phyloP scores from a whole-genome alignment of 2,888 invertebrate genomes.

The Dynastes grantii region DNA sequence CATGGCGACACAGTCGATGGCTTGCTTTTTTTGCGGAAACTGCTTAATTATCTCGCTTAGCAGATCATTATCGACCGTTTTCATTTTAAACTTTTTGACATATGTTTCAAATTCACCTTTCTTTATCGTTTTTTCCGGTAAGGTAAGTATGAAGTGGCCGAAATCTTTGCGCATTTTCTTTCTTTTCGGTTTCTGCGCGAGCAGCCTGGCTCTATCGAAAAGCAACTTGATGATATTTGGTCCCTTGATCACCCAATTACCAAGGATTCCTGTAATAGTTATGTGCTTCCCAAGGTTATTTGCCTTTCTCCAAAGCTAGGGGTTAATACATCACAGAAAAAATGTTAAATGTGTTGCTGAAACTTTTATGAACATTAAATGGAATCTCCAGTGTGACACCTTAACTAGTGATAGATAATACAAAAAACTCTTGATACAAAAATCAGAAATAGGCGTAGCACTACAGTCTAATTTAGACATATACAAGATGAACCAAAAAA shows the following conservation, averaged over 20 bases:
- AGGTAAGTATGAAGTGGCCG: constrained; percentile 68
- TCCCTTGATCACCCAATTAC: constrained; percentile 70
- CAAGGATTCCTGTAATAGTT: constrained; percentile 69
- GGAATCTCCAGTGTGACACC: too few relatives aligned
- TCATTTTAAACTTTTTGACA: constrained; percentile 65
- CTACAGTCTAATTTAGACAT: too few relatives aligned
- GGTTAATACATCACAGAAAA: not conserved
- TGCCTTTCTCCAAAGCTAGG: constrained; percentile 59
- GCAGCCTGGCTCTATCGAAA: constrained; percentile 71
- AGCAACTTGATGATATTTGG: constrained; percentile 70
- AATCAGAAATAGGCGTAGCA: too few relatives aligned
- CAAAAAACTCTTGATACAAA: too few relatives aligned
- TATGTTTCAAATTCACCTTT: constrained; percentile 64
- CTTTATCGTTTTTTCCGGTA: constrained; percentile 64
- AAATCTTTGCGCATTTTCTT: constrained; percentile 59
- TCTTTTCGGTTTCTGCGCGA: constrained; percentile 71
- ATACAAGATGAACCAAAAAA: too few relatives aligned
- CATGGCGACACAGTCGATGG: constrained; percentile 66
- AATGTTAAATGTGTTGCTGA: too few relatives aligned
- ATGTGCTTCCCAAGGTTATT: constrained; percentile 63
- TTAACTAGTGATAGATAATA: too few relatives aligned
- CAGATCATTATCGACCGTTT: constrained; percentile 64
- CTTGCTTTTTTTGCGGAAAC: constrained; percentile 66
- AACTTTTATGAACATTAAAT: too few relatives aligned
- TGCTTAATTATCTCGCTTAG: constrained; percentile 62